A percentile compares a stretch with the other conserved stretches of the same genome.
phyloP scores from a whole-genome alignment of 35 echinoderm and acorn worm genomes.

The Lytechinus variegatus region DNA sequence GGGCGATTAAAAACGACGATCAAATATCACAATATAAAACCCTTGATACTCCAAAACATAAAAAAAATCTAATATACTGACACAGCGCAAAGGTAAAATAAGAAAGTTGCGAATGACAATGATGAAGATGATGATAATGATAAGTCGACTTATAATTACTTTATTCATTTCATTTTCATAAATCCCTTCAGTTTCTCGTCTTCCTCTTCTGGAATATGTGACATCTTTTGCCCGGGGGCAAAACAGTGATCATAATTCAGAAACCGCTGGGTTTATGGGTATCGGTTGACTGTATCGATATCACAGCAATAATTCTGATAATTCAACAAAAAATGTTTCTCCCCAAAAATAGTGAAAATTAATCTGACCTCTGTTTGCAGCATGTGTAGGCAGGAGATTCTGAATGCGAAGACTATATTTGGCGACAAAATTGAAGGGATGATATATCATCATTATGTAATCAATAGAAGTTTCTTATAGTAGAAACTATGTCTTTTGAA shows the following conservation, averaged over 20 bases:
- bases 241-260: slow-evolving; percentile 27
- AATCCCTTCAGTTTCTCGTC: background rate
- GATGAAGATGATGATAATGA: background rate
- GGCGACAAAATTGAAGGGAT: background rate
- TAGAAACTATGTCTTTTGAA: background rate
- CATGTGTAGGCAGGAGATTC: background rate
- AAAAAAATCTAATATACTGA: background rate
- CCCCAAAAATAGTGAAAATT: background rate
- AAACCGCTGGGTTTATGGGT: background rate
- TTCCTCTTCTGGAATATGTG: background rate
- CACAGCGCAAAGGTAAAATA: background rate
- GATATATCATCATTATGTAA: background rate
- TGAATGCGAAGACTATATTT: background rate
- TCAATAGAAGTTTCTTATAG: too few relatives aligned
- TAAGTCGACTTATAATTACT: background rate
- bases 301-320: background rate
- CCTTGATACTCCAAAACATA: background rate
- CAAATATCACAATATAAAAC: slow-evolving; percentile 10
- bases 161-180: background rate
- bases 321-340: background rate
- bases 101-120: background rate
- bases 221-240: background rate
- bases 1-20: slow-evolving; percentile 24
- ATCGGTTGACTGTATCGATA: background rate
- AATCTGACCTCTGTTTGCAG: background rate